Conservation (phyloP, 2,113 vertebrate species). For the Sakesphorus luctuosus region DNA sequence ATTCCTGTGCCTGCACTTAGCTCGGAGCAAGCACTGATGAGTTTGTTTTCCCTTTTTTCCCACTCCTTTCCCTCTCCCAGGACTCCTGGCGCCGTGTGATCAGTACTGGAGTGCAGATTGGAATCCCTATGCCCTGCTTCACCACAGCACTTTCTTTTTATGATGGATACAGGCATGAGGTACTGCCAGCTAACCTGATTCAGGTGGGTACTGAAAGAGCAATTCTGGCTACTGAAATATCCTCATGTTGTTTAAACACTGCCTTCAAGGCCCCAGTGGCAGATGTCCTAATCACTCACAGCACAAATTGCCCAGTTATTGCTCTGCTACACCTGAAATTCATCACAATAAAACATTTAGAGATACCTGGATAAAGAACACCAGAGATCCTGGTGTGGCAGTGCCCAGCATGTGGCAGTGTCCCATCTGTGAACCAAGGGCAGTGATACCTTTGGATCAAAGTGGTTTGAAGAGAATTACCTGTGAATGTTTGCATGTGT, state of each 20-base stretch:
- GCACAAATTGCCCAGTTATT: neutral
- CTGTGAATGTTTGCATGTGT: neutral
- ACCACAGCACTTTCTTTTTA: slow-evolving; percentile 96
- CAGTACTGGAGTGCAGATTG: slow-evolving; percentile 87
- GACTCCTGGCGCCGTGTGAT: slow-evolving; percentile 90
- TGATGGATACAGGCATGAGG: slow-evolving; percentile 90
- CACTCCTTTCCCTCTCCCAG: slow-evolving; percentile 47
- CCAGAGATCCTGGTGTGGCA: neutral
- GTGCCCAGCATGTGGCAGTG: neutral
- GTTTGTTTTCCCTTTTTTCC: neutral
- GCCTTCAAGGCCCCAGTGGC: neutral
- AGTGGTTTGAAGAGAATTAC: neutral
- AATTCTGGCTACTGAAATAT: neutral
- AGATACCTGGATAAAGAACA: neutral
- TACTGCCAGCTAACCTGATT: slow-evolving; percentile 93
- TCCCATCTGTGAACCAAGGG: neutral
- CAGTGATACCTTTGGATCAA: neutral
- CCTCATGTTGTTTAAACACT: neutral
- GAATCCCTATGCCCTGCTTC: slow-evolving; percentile 98
- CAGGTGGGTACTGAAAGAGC: slow-evolving; percentile 78
- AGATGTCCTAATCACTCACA: neutral
- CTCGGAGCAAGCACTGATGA: neutral
- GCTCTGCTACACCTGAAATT: neutral
- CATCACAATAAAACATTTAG: neutral
- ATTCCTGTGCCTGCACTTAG: neutral